A percentile compares a stretch with the other conserved stretches of the same genome.
Conservation (phyloP, 1,140 invertebrate species). For the Spodoptera frugiperda region DNA sequence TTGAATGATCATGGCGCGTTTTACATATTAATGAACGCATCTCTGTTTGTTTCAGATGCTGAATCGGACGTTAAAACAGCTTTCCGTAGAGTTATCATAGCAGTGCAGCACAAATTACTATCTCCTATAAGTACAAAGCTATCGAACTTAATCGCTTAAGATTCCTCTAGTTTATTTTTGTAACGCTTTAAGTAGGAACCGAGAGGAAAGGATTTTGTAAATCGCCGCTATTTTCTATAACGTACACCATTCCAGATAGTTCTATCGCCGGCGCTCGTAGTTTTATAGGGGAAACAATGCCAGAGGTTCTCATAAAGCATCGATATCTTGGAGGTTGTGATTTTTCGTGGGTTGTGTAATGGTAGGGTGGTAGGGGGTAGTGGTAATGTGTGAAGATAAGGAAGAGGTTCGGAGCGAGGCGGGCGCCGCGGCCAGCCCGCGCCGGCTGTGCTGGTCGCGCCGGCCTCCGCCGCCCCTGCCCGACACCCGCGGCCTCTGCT, state of each 20-base stretch:
- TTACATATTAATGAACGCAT: constrained; percentile 22
- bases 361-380: constrained; percentile 61
- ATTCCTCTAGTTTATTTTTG: constrained; percentile 43
- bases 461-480: constrained; percentile 75
- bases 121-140: constrained; percentile 71
- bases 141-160: constrained; percentile 72
- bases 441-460: constrained; percentile 75
- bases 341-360: constrained; percentile 61
- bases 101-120: constrained; percentile 54
- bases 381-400: constrained; percentile 82
- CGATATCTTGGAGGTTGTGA: constrained; percentile 78
- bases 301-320: constrained; percentile 79
- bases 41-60: constrained; percentile 81
- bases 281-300: constrained; percentile 80
- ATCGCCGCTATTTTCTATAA: constrained; percentile 66
- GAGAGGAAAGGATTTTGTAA: constrained; percentile 37
- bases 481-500: constrained; percentile 82
- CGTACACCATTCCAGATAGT: constrained; percentile 70
- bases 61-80: constrained; percentile 76
- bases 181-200: constrained; percentile 33
- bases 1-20: constrained; percentile 23
- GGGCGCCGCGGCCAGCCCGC: constrained; percentile 70
- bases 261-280: constrained; percentile 65
- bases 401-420: constrained; percentile 78
- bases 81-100: constrained; percentile 68